Base-by-base conservation (phyloP, 1,140 invertebrate species). In the Homarus americanus region DNA sequence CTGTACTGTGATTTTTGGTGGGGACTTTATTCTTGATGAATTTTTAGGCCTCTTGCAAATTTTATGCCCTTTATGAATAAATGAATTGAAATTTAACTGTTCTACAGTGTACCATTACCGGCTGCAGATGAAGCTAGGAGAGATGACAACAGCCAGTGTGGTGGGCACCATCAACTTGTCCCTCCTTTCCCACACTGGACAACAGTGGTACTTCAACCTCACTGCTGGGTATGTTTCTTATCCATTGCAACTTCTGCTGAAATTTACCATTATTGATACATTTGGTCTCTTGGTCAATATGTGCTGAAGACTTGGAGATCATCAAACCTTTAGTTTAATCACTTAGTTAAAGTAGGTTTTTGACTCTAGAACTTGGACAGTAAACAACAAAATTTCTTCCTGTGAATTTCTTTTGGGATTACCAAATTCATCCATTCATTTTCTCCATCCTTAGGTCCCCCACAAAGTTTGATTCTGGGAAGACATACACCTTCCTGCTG, bases 401-500 rank as follows among this genome's bases (percentile, higher is more conserved):
- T 49, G 9, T 49, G 9, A 49, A 49, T 49, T 49, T 10, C 17
- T 9, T 17, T 49, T 17, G 17, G 9, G 17, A 10, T 9, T 49
- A 49, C 17, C 17, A 49, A 49, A 9, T 2, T 63, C 24, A 63
- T 4, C 5, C 15, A 20, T 49, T 82, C 44, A 63, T 24, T 82
- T 44, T 63, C 20, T 15, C 7, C 2, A 17, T 17, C 17, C 12
- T n/a, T 36, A 82, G 79, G 44, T 63, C 28, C 20, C 10, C 79
- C 9, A 10, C n/a, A 9, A 34, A 0, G 79, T 36, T 82, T 36
- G 15, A 63, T 24, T 34, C 49, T 20, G 28, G 32, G 2, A 15
- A 82, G 15, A 9, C 7, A 17, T 58, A 38, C 49, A 82, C 79
- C 49, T 82, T 82, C 32, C 28, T 82, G 38, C 32, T 82, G 49